Evolutionary conservation across 2,113 vertebrate species (phyloP).

Genomic region (Holacanthus passer): DNA sequence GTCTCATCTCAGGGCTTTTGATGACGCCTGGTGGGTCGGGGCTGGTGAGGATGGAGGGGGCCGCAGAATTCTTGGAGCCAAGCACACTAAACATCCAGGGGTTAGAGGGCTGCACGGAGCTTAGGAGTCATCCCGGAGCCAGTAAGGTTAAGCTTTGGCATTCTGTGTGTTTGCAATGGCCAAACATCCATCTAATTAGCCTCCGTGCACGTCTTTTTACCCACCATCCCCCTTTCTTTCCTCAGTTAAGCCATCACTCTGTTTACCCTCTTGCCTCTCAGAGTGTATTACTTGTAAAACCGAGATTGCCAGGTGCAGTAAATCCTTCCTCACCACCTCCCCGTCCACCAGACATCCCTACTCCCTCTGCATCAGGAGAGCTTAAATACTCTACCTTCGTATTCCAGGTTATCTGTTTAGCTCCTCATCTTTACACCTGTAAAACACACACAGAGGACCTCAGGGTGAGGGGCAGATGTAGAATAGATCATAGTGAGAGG

Average conservation of each 20-base stretch:
- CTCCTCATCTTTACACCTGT: conserved; percentile 67
- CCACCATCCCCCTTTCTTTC: neutral
- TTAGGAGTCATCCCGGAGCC: conserved; percentile 25
- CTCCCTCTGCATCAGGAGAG: conserved; percentile 17
- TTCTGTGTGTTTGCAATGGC: conserved; percentile 54
- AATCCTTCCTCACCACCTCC: conserved; percentile 46
- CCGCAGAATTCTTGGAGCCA: neutral
- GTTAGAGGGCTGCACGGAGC: conserved; percentile 14
- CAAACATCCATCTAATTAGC: conserved; percentile 51
- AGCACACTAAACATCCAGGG: conserved; percentile 39
- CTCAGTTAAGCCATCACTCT: neutral
- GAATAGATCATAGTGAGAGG: conserved; percentile 39
- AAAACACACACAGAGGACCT: conserved; percentile 42
- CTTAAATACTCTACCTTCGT: conserved; percentile 9
- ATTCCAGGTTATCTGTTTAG: conserved; percentile 53
- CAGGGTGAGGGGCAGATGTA: conserved; percentile 48
- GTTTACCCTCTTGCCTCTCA: conserved; percentile 36
- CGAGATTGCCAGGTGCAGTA: conserved; percentile 42
- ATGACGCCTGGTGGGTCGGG: conserved; percentile 43
- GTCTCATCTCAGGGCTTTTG: conserved; percentile 51
- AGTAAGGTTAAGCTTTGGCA: conserved; percentile 44
- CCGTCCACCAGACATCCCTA: neutral
- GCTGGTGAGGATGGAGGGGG: conserved; percentile 1
- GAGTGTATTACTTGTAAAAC: conserved; percentile 26
- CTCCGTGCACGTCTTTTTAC: neutral